A percentile compares a stretch with the other conserved stretches of the same genome.
Evolutionary conservation across 2,113 vertebrate genomes (phyloP).

Genomic region (Vulpes lagopus): DNA sequence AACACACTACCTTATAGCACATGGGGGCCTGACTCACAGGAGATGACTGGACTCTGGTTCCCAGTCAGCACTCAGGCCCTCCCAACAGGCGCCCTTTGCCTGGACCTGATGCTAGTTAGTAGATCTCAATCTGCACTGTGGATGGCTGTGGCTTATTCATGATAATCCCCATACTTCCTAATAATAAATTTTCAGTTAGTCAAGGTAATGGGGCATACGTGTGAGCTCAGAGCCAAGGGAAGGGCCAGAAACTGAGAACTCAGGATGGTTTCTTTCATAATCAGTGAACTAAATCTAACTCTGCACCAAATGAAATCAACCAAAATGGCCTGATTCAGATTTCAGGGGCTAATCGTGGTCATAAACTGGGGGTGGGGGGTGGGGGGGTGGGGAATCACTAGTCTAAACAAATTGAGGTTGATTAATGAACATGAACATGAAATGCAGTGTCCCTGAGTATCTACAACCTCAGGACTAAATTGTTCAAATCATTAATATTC

Average conservation of each 20-base stretch:
- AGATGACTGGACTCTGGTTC: not conserved
- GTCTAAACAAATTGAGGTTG: not conserved
- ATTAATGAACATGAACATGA: not conserved
- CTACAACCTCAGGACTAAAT: not conserved
- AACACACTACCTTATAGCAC: not conserved
- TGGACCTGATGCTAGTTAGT: not conserved
- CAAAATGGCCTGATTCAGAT: not conserved
- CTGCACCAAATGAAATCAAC: not conserved
- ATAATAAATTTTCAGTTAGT: not conserved
- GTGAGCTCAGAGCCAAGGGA: not conserved
- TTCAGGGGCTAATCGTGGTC: not conserved
- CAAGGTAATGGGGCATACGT: not conserved
- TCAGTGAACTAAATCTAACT: not conserved
- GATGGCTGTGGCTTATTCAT: not conserved
- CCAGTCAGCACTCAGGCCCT: not conserved
- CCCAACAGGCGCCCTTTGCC: not conserved
- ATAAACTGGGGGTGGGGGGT: not conserved
- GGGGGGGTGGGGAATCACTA: not conserved
- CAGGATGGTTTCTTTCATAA: not conserved
- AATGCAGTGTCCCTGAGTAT: not conserved
- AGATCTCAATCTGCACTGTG: not conserved
- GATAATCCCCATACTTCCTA: not conserved
- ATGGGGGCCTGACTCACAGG: not conserved
- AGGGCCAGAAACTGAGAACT: not conserved
- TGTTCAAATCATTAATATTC: not conserved